These are phyloP conservation scores for Halocynthia roretzi DNA, from an alignment of 23 tunicate species.

Conservation along the genomic window DNA sequence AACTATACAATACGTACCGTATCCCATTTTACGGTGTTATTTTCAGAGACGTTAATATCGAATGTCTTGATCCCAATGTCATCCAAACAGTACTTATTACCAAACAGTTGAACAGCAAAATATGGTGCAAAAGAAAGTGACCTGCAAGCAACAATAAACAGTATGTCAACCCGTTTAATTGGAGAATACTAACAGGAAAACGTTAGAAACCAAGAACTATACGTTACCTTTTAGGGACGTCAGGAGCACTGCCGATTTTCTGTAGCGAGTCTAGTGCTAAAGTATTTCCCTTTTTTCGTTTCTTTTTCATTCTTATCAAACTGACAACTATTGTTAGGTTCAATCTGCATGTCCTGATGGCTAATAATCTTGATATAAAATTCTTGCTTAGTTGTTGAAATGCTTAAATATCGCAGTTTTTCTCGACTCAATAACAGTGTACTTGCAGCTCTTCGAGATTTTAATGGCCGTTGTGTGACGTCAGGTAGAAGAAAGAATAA, in stretches of 20 bases:
- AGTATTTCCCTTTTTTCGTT: conserved; percentile 17
- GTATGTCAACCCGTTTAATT: too few relatives aligned
- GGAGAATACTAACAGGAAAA: too few relatives aligned
- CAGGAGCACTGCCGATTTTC: conserved; percentile 94
- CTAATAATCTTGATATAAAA: too few relatives aligned
- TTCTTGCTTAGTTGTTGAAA: too few relatives aligned
- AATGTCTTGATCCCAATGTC: conserved; percentile 19
- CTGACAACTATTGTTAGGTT: too few relatives aligned
- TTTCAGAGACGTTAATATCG: conserved; percentile 30
- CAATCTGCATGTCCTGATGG: too few relatives aligned
- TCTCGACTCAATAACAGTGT: too few relatives aligned
- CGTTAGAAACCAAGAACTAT: neutral
- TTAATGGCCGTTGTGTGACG: too few relatives aligned
- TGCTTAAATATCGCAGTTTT: too few relatives aligned
- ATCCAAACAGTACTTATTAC: conserved; percentile 17
- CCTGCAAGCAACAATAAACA: too few relatives aligned
- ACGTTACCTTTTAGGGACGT: conserved; percentile 56
- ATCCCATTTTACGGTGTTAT: conserved; percentile 30
- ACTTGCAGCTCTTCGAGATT: too few relatives aligned
- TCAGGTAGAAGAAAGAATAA: too few relatives aligned
- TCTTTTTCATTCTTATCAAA: conserved; percentile 9
- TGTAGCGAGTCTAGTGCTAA: conserved; percentile 13
- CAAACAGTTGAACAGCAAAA: conserved; percentile 29
- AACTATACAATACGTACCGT: conserved; percentile 11
- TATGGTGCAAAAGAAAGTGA: neutral